Conservation (phyloP, 2,113 vertebrate genomes). For the Eurystomus gularis region DNA sequence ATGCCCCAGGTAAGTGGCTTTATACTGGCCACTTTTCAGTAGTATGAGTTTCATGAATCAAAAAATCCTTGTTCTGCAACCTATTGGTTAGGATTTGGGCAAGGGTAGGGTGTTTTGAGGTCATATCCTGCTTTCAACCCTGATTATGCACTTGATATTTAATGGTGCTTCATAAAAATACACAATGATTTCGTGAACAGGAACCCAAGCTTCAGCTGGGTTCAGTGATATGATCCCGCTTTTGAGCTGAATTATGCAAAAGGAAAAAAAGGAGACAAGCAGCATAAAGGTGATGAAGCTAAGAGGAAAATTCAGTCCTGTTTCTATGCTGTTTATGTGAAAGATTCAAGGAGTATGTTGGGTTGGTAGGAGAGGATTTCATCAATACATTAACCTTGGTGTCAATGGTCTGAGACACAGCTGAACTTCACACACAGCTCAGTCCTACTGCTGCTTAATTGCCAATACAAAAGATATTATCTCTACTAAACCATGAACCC, state of each 20-base stretch:
- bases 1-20: background rate
- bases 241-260: background rate
- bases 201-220: background rate
- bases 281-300: background rate
- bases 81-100: background rate
- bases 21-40: background rate
- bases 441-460: background rate
- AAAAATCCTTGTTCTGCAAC: background rate
- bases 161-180: background rate
- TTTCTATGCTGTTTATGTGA: background rate
- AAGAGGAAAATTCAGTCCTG: background rate
- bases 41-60: background rate
- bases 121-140: background rate
- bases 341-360: background rate
- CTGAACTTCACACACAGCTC: background rate
- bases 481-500: background rate
- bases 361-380: background rate
- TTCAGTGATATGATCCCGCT: no score
- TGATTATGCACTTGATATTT: background rate
- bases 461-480: background rate
- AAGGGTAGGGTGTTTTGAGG: background rate
- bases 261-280: background rate
- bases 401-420: background rate
- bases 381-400: background rate
- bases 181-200: background rate